Evolutionary conservation across 92 coral and sea anemone species (phyloP), one percentile per base, ranked within the genome.

Genomic region (Blastomussa wellsi): DNA sequence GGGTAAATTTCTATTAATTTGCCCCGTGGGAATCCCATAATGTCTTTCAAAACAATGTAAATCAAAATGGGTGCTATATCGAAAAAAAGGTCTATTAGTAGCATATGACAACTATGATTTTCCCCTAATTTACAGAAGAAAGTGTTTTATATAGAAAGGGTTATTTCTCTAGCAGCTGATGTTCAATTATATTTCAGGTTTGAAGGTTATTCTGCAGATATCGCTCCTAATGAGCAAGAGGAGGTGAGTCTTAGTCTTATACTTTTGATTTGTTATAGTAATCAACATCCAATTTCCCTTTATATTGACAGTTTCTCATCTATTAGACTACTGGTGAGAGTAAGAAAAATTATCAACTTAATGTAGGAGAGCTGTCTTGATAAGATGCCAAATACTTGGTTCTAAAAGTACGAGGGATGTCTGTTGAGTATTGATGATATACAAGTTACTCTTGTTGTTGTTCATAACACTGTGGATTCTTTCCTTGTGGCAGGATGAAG

Each of bases 211-310:
- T 97, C 93, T 10, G 91, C 90, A 4, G 93, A 97, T 38, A 94
- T 96, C 88, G 95, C 98, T 49, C 95, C 95, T 82, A 96, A 96
- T 93, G 99, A 96, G 82, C 96, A 91, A 85, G 99, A 96, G 57
- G 98, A 96, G 96, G 99, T 96, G 82, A 79, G 90, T 72, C 11
- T 36, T 48, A 11, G 2, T 57, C 31, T 57, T 16, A 6, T 55
- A 55, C 24, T 2, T 16, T 55, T 0, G 20, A 55, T 16, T 51
- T 1, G 0, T 0, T 17, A 19, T 19, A 55, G 60, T 16, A 20
- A 53, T 53, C 60, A 53, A 15, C 60, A 53, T 53, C 14, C 1
- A 49, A 49, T 49, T 6, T 24, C 64, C n/a, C 7, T 6, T 10
- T 55, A 55, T 24, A 53, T 49, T 49, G 53, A 49, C 17, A 49